These are phyloP conservation scores for Thalpophila matura DNA, from an alignment of 2,888 invertebrate genomes.

Conservation along the genomic window DNA sequence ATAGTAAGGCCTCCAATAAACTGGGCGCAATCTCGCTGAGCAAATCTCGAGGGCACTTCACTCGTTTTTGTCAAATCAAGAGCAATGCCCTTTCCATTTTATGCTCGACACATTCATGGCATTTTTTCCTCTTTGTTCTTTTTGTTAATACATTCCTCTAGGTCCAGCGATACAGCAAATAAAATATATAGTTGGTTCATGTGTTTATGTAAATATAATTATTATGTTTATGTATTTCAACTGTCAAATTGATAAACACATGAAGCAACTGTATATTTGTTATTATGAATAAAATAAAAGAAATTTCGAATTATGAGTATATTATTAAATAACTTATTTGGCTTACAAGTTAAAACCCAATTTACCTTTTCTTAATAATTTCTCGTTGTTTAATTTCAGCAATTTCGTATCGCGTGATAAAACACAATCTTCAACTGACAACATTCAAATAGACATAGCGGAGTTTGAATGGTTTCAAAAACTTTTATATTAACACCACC, in stretches of 20 bases:
- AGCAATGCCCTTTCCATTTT: slow-evolving; percentile 62
- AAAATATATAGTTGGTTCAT: slow-evolving; percentile 9
- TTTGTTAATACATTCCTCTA: slow-evolving; percentile 34
- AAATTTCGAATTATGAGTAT: no score
- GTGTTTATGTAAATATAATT: no score
- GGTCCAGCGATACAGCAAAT: slow-evolving; percentile 5
- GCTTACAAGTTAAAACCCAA: neutral
- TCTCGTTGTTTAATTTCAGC: neutral
- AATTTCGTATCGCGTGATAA: slow-evolving; percentile 3
- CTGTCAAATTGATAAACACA: no score
- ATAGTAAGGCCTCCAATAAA: slow-evolving; percentile 70
- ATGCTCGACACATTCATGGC: slow-evolving; percentile 63
- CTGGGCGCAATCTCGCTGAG: slow-evolving; percentile 73
- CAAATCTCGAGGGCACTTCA: slow-evolving; percentile 73
- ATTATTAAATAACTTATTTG: no score
- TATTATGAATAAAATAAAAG: slow-evolving; percentile 3
- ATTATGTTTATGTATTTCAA: no score
- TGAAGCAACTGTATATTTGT: no score
- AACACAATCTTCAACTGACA: neutral
- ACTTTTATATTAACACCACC: slow-evolving; percentile 30
- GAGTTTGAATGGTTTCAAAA: slow-evolving; percentile 22
- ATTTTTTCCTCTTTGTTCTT: slow-evolving; percentile 59
- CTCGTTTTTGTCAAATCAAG: slow-evolving; percentile 80
- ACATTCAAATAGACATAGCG: neutral
- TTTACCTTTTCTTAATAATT: slow-evolving; percentile 5